These are phyloP conservation scores for Cydia amplana DNA, from an alignment of 1,140 invertebrate species.

Conservation along the genomic window DNA sequence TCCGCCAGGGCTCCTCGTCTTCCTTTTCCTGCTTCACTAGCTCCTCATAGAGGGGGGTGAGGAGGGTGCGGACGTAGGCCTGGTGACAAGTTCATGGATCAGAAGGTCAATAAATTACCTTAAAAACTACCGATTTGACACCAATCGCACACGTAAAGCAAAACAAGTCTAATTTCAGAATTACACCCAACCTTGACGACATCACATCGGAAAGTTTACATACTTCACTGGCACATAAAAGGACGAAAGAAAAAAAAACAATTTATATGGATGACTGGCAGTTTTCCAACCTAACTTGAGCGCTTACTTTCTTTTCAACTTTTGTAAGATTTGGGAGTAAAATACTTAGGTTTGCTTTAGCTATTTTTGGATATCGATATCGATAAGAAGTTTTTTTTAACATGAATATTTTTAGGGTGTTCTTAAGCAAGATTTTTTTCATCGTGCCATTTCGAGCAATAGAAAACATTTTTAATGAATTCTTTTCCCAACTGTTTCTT, in stretches of 20 bases:
- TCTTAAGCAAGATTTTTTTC: too few relatives aligned
- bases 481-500: too few relatives aligned
- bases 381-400: too few relatives aligned
- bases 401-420: too few relatives aligned
- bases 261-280: constrained; percentile 5
- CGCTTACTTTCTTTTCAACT: neutral
- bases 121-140: neutral
- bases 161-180: neutral
- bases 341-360: too few relatives aligned
- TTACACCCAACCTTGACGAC: neutral
- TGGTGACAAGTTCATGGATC: constrained; percentile 49
- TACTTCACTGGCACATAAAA: neutral
- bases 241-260: neutral
- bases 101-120: too few relatives aligned
- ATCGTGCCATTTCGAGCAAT: too few relatives aligned
- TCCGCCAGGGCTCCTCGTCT: constrained; percentile 81
- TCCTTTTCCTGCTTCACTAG: constrained; percentile 77
- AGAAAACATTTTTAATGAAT: too few relatives aligned
- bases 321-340: neutral
- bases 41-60: constrained; percentile 85
- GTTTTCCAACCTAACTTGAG: neutral
- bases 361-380: too few relatives aligned
- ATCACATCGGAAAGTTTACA: neutral
- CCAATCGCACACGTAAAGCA: neutral
- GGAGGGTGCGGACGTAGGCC: constrained; percentile 82